A percentile compares a stretch with the other conserved stretches of the same genome.
Conservation (phyloP, 2,888 invertebrate species). For the Macrophya alboannulata region DNA sequence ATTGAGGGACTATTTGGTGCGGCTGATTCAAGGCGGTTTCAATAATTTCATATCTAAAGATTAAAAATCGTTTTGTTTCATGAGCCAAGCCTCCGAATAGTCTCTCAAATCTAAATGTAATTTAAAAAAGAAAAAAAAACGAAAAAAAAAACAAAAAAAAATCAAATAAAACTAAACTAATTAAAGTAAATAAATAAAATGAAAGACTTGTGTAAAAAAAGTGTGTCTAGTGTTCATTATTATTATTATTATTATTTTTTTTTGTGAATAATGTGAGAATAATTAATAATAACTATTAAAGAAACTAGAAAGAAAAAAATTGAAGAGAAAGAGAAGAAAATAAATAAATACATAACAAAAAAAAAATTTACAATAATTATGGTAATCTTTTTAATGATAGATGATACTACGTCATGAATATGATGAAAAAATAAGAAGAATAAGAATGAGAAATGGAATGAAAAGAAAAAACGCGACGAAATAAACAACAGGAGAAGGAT, state of each 20-base stretch:
- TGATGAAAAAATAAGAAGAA: not conserved
- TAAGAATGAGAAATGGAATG: not conserved
- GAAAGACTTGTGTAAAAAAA: constrained; percentile 67
- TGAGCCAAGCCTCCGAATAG: not conserved
- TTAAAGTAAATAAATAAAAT: constrained; percentile 20
- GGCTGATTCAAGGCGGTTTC: not conserved
- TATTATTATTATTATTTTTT: constrained; percentile 42
- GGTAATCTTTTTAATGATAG: not conserved
- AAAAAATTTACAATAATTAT: constrained; percentile 52
- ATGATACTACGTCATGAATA: not conserved
- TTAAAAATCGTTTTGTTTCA: not conserved
- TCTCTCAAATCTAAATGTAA: constrained; percentile 54
- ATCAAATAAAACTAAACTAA: not conserved
- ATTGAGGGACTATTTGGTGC: constrained; percentile 7
- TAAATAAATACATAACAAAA: not conserved
- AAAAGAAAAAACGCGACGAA: constrained; percentile 32
- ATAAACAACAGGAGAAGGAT: constrained; percentile 50
- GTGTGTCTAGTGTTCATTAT: constrained; percentile 63
- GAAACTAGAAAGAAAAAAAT: not conserved
- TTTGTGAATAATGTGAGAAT: constrained; percentile 65
- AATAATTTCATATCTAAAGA: not conserved
- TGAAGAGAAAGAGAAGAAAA: constrained; percentile 51
- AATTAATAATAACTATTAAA: constrained; percentile 29
- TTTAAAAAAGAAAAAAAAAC: not conserved
- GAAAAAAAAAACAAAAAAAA: not conserved